These are phyloP conservation scores for Xestia rhomboidea DNA, from an alignment of 2,888 invertebrate species.

Conservation along the genomic window DNA sequence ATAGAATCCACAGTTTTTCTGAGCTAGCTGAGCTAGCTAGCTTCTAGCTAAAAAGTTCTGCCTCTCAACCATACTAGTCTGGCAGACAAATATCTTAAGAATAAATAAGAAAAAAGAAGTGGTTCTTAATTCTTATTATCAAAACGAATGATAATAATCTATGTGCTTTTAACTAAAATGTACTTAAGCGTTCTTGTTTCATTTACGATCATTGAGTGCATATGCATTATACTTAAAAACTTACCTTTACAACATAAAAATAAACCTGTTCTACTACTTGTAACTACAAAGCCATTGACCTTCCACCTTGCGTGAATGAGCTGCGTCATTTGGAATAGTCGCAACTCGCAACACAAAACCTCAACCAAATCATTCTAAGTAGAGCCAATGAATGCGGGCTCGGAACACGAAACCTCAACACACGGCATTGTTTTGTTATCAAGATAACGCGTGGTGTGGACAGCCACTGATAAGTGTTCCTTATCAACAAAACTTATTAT, in stretches of 20 bases:
- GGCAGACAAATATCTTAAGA: background rate
- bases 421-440: slow-evolving; percentile 58
- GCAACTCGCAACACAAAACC: slow-evolving; percentile 85
- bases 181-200: background rate
- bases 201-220: slow-evolving; percentile 2
- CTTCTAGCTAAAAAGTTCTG: background rate
- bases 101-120: background rate
- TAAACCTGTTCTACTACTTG: slow-evolving; percentile 45
- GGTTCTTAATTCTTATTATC: background rate
- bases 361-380: slow-evolving; percentile 66
- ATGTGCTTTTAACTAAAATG: background rate
- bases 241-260: slow-evolving; percentile 27
- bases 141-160: background rate
- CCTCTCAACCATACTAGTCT: background rate
- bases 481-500: slow-evolving; percentile 52
- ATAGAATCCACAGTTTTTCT: background rate
- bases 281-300: slow-evolving; percentile 62
- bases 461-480: slow-evolving; percentile 46
- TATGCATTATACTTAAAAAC: slow-evolving; percentile 13
- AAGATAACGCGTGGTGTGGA: slow-evolving; percentile 58
- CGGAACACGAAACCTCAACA: slow-evolving; percentile 70
- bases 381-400: slow-evolving; percentile 50
- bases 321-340: slow-evolving; percentile 69
- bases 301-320: slow-evolving; percentile 65
- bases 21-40: too few relatives aligned